phyloP scores from a whole-genome alignment of 2,113 vertebrate species.

The Anguilla japonica region DNA sequence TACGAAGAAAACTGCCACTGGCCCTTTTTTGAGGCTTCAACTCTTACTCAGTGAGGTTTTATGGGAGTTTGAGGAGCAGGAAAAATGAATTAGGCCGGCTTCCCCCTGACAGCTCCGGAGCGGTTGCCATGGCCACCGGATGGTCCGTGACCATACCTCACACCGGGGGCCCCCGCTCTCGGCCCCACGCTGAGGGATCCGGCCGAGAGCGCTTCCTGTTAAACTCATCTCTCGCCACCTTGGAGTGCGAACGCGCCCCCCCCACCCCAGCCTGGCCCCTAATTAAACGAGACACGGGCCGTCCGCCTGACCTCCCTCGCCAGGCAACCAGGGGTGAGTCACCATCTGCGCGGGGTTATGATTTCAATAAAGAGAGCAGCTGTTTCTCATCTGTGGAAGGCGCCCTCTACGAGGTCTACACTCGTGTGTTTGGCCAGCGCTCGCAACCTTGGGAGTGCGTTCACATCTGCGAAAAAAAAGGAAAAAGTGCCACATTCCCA shows the following conservation, averaged over 20 bases:
- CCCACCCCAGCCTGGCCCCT: neutral
- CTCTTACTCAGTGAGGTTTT: neutral
- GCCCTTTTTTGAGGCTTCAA: neutral
- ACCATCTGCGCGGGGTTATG: conserved; percentile 30
- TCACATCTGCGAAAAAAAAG: conserved; percentile 1
- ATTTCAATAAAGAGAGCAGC: conserved; percentile 31
- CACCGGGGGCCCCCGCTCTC: neutral
- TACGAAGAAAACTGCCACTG: neutral
- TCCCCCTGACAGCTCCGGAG: neutral
- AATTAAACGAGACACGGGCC: neutral
- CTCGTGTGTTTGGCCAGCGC: neutral
- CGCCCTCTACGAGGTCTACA: conserved; percentile 17
- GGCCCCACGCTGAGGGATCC: no score
- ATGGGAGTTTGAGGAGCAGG: neutral
- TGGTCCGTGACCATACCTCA: neutral
- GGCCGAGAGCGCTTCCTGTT: neutral
- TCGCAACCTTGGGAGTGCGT: conserved; percentile 19
- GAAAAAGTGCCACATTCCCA: neutral
- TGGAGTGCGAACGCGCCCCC: no score
- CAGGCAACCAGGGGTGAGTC: conserved; percentile 26
- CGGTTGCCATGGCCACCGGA: neutral
- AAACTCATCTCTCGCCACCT: neutral
- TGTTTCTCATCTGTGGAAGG: conserved; percentile 31
- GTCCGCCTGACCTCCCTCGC: conserved; percentile 1
- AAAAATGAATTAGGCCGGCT: neutral